Evolutionary conservation across 53 echinoderm and acorn worm species (phyloP), one percentile per base, ranked within the genome.

Genomic region (Holothuria scabra): DNA sequence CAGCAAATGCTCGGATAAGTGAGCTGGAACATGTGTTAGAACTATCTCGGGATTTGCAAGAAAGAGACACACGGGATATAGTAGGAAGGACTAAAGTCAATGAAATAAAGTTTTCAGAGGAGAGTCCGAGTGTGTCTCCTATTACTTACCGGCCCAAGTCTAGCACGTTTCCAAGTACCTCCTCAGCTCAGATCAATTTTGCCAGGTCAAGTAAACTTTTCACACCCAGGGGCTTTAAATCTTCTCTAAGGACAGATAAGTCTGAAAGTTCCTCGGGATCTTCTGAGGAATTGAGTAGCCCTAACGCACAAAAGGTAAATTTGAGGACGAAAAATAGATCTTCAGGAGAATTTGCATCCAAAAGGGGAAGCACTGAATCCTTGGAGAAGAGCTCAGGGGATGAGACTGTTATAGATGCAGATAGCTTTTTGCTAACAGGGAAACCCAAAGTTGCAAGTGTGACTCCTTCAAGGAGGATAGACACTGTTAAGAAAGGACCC

Each of bases 231-330:
- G 89, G 89, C 25, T 80, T 84, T 67, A 89, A 87, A 61, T 75
- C 89, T 64, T 90, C 89, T 19, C 85, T 86, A 25, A 76, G 81
- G 56, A 84, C 89, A 46, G 93, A 93, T 30, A 93, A 91, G 35
- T 94, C 91, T 12, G 94, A 91, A 69, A 81, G 91, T 30, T 93
- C 93, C 28, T 93, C 93, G 22, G 91, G 91, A 48, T 91, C 91
- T 4, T 81, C 82, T 20, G 91, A 91, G 70, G 91, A 91, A 62
- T 55, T 91, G 19, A 79, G 79, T 76, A 91, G 91, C 63, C 91
- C 91, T 31, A 84, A 87, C 79, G 87, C 78, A 24, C 87, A 84
- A 46, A 84, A 76, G 65, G 35, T 76, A 20, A 67, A 83, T 31
- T 12, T 66, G 37, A 55, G 14, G 62, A 63, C 64, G 12, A 64